phyloP scores from a whole-genome alignment of 2,888 invertebrate species.

The Dermolepida albohirtum region DNA sequence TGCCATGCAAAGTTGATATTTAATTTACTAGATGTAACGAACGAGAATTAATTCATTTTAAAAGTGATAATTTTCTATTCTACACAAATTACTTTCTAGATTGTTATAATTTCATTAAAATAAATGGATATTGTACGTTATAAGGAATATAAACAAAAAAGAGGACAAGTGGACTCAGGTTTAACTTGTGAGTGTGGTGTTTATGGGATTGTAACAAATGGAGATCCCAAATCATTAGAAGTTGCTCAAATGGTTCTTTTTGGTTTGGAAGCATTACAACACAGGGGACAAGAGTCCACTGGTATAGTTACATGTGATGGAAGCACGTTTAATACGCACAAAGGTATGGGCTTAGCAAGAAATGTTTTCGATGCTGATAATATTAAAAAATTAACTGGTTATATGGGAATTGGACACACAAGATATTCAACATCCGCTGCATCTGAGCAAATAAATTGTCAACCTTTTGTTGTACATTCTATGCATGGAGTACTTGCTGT shows the following conservation, averaged over 20 bases:
- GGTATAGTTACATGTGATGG: conserved; percentile 96
- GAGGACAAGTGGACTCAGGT: conserved; percentile 27
- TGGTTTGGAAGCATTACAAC: conserved; percentile 91
- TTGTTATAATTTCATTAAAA: too few species aligned
- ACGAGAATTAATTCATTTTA: too few species aligned
- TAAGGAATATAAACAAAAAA: conserved; percentile 8
- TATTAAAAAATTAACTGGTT: conserved; percentile 85
- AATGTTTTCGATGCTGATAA: conserved; percentile 92
- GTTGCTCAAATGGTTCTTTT: conserved; percentile 91
- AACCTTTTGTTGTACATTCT: conserved; percentile 98
- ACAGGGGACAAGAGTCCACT: conserved; percentile 97
- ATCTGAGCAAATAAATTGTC: conserved; percentile 94
- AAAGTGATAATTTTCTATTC: too few species aligned
- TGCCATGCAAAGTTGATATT: too few species aligned
- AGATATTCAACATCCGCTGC: conserved; percentile 96
- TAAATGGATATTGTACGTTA: neutral
- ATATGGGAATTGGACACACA: conserved; percentile 97
- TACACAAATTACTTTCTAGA: too few species aligned
- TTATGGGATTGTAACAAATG: conserved; percentile 91
- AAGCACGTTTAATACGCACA: conserved; percentile 83
- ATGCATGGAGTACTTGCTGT: conserved; percentile 94
- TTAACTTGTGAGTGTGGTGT: conserved; percentile 87
- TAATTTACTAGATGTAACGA: too few species aligned
- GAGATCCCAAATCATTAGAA: conserved; percentile 76
- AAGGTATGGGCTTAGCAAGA: conserved; percentile 96